Base-by-base conservation (phyloP, 30 jellyfish, hydroid and myxozoan species). In the Aurelia sp. region DNA sequence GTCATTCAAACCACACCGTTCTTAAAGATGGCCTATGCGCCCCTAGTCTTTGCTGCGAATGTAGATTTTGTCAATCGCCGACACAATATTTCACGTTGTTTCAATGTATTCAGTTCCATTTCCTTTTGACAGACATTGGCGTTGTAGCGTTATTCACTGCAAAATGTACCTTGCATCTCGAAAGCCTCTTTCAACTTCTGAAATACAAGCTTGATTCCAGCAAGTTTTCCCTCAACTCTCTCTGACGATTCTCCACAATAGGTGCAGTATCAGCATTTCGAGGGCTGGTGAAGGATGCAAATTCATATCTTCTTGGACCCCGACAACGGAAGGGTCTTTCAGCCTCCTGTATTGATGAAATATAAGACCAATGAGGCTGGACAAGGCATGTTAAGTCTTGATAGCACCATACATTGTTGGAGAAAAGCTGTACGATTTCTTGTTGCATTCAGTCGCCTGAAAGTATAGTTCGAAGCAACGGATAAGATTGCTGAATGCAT, bases 191-290 rank as follows among this genome's bases (percentile, higher is more conserved):
- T 61, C 41, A 76, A 40, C 8, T 20, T 57, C 64, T 61, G 19
- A 66, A 67, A 67, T 87, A 87, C 57, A 87, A 88, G 58, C 86
- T 87, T 33, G 96, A 81, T 80, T 87, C 96, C 44, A 87, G 82
- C 59, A 87, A 48, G 55, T 87, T 76, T 47, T 87, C 96, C 64
- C 88, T 69, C 27, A 87, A 81, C 57, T 87, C 96, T 53, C 68
- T 48, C 31, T 59, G 90, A 24, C 96, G 86, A 72, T 75, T 63
- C 30, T 63, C 64, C 8, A 70, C 21, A 15, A 83, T 75, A 15
- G 85, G 86, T 3, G 78, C 74, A 85, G 72, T 57, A 7, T 83
- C 92, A 11, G 92, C 8, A n/a, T 60, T 2, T 21, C 0, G 11
- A 18, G 69, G 24, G 10, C 13, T 4, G 4, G 33, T 21, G 69